Conservation (phyloP, 2,888 invertebrate species). For the Drosophila borealis region DNA sequence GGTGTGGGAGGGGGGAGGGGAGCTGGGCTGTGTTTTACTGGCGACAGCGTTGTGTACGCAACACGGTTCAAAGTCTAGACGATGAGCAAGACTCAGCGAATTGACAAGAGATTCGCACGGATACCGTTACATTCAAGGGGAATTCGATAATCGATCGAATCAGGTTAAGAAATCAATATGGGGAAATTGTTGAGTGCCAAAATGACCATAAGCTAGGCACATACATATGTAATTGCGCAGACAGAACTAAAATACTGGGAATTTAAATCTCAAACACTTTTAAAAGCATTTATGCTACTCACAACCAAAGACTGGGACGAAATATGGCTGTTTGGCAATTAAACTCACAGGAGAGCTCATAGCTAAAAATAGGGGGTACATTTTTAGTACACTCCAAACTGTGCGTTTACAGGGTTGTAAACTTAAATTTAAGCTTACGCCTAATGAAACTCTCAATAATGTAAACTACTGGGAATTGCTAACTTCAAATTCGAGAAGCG, state of each 20-base stretch:
- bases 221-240: too few species aligned
- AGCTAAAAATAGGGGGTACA: too few species aligned
- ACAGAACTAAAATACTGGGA: background rate
- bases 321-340: background rate
- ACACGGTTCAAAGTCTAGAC: slow-evolving; percentile 61
- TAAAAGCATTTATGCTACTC: background rate
- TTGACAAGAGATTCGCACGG: slow-evolving; percentile 12
- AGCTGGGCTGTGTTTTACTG: slow-evolving; percentile 4
- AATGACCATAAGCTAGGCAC: background rate
- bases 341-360: background rate
- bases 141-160: slow-evolving; percentile 10
- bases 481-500: too few species aligned
- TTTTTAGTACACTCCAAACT: too few species aligned
- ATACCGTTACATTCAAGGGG: background rate
- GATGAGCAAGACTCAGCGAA: slow-evolving; percentile 41
- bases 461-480: too few species aligned
- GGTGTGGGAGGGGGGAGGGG: background rate
- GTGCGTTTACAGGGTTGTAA: too few species aligned
- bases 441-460: too few species aligned
- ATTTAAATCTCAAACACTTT: background rate
- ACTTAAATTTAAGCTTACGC: too few species aligned
- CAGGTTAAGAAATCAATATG: slow-evolving; percentile 1
- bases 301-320: background rate
- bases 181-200: background rate
- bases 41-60: slow-evolving; percentile 46